phyloP scores from a whole-genome alignment of 2,113 vertebrate species.

The Xiphophorus couchianus region DNA sequence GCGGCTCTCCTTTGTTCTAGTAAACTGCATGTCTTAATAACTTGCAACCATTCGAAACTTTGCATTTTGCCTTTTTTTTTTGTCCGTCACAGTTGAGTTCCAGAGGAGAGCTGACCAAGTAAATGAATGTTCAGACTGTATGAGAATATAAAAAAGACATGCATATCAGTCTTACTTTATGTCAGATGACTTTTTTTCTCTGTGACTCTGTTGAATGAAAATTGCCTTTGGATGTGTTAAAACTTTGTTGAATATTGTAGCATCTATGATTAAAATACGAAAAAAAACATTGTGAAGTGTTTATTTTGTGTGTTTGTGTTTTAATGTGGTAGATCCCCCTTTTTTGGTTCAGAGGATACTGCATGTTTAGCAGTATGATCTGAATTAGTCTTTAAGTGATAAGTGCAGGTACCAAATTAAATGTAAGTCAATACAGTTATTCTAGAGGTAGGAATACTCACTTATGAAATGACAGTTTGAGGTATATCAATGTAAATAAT shows the following conservation, averaged over 20 bases:
- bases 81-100: slow-evolving; percentile 54
- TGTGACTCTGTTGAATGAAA: slow-evolving; percentile 65
- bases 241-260: slow-evolving; percentile 76
- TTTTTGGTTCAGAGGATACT: too few species aligned
- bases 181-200: slow-evolving; percentile 43
- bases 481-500: not conserved
- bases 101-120: slow-evolving; percentile 50
- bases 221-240: slow-evolving; percentile 72
- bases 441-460: not conserved
- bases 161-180: slow-evolving; percentile 71
- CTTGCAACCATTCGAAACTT: slow-evolving; percentile 58
- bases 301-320: slow-evolving; percentile 22
- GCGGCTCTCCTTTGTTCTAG: slow-evolving; percentile 53
- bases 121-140: slow-evolving; percentile 70
- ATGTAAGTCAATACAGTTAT: not conserved
- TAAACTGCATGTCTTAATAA: slow-evolving; percentile 77
- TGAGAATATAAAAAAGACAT: slow-evolving; percentile 42
- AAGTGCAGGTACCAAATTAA: not conserved
- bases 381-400: not conserved
- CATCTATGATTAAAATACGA: slow-evolving; percentile 67
- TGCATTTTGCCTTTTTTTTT: slow-evolving; percentile 75
- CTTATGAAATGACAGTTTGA: not conserved
- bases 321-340: too few species aligned
- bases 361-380: too few species aligned
- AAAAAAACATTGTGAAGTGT: slow-evolving; percentile 59